Conservation (phyloP, 2,797 vertebrate species). For the Spatula clypeata region DNA sequence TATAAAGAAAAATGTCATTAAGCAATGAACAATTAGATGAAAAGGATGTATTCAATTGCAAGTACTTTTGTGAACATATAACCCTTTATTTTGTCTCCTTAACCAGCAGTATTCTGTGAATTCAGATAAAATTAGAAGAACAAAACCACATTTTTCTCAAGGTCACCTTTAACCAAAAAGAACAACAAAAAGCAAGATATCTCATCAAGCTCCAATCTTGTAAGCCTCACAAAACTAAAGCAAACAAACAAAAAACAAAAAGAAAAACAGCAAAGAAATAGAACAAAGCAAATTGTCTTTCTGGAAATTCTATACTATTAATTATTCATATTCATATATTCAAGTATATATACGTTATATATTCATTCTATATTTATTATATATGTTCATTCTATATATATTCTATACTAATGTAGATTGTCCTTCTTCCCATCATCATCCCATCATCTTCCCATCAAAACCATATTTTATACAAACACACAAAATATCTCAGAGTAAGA, state of each 20-base stretch:
- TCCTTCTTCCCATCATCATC: not conserved
- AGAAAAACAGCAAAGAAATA: not conserved
- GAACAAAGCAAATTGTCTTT: not conserved
- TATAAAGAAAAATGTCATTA: not conserved
- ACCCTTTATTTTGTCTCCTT: not conserved
- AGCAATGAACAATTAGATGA: not conserved
- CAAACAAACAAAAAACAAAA: too few species aligned
- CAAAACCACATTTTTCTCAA: not conserved
- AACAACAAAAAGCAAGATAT: not conserved
- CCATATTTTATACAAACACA: not conserved
- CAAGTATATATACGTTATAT: too few species aligned
- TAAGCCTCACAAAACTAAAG: fast-evolving
- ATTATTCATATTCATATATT: too few species aligned
- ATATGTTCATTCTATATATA: too few species aligned
- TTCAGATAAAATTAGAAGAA: not conserved
- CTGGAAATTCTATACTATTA: not conserved
- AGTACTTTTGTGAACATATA: not conserved
- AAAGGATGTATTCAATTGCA: not conserved
- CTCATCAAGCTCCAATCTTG: not conserved
- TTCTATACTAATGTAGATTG: not conserved
- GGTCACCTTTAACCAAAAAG: fast-evolving
- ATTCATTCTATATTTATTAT: too few species aligned
- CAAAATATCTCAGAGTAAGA: not conserved
- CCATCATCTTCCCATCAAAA: not conserved
- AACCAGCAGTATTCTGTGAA: not conserved